Evolutionary conservation across 2,113 vertebrate genomes (phyloP), one percentile per base, ranked within the genome.

Genomic region (Nesoenas mayeri): DNA sequence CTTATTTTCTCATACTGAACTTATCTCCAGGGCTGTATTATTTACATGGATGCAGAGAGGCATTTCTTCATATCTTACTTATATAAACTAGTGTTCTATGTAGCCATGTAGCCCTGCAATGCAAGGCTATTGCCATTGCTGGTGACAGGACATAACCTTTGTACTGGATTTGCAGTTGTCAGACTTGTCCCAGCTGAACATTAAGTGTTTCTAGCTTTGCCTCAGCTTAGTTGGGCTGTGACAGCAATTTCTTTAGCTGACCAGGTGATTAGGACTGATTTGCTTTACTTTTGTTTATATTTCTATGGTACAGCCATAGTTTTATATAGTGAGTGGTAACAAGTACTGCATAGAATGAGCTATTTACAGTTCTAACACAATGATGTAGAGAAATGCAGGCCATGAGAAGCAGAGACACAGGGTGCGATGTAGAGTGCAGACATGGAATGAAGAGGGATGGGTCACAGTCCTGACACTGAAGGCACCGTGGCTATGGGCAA

Each of bases 401-500:
- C 51, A 20, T 36, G 34, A 69, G 62, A 67, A 56, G 8, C n/a
- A 54, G 29, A 56, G 40, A 19, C 36, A 40, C 9, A 32, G 40
- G 19, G 34, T 32, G 20, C 0, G 4, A 17, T 1, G 1, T 14
- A 44, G 15, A 36, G 12, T 44, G 16, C 12, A 51, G 16, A 8
- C 32, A 18, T 15, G 34, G 40, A 40, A 57, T 51, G 42, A 50
- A 24, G 50, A 57, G 10, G 50, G 22, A 29, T 20, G 31, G 20
- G 14, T 40, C 34, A 42, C 8, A 34, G 8, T 29, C 9, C 34
- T 61, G 22, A 12, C 18, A 28, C 70, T 51, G 62, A 62, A 51
- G 12, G 19, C 22, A 42, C 31, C 38, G 29, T 5, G 11, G 40
- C n/a, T 79, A 32, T 24, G 1, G 88, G 9, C 36, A 79, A 7